phyloP scores from a whole-genome alignment of 2,797 vertebrate species.

The Xenopus petersii region DNA sequence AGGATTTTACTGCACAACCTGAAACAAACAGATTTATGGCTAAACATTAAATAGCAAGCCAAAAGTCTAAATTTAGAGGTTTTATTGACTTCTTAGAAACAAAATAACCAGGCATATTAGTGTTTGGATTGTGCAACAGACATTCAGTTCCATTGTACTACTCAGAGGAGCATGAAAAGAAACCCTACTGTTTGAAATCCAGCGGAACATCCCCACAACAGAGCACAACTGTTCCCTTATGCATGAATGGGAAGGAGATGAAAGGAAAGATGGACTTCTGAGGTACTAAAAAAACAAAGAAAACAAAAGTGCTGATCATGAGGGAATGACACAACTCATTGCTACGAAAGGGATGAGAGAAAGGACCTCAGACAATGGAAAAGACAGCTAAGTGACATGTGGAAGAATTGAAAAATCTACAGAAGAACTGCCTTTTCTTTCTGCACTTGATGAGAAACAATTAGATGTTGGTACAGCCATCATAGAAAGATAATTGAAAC shows the following conservation, averaged over 20 bases:
- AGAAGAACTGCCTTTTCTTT: slow-evolving; percentile 91
- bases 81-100: slow-evolving; percentile 99
- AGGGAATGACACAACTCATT: slow-evolving; percentile 97
- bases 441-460: slow-evolving; percentile 82
- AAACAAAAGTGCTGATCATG: slow-evolving; percentile 99
- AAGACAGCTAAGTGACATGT: slow-evolving; percentile 91
- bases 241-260: slow-evolving; percentile 98
- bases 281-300: slow-evolving; percentile 98
- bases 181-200: slow-evolving; percentile 99
- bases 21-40: slow-evolving; percentile 82
- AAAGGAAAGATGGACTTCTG: slow-evolving; percentile 99
- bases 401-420: slow-evolving; percentile 98
- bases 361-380: slow-evolving; percentile 83
- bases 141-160: slow-evolving; percentile 97
- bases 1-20: slow-evolving; percentile 68
- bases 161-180: slow-evolving; percentile 96
- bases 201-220: slow-evolving; percentile 99
- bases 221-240: slow-evolving; percentile 99
- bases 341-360: slow-evolving; percentile 83
- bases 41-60: slow-evolving; percentile 63
- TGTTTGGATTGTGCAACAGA: slow-evolving; percentile 93
- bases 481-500: slow-evolving; percentile 72
- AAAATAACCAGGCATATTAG: slow-evolving; percentile 97
- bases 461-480: slow-evolving; percentile 80
- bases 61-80: slow-evolving; percentile 86